A percentile compares a stretch with the other conserved stretches of the same genome.
These are phyloP conservation scores for Cuniculus paca DNA, from an alignment of 2,797 vertebrate genomes.

Conservation along the genomic window DNA sequence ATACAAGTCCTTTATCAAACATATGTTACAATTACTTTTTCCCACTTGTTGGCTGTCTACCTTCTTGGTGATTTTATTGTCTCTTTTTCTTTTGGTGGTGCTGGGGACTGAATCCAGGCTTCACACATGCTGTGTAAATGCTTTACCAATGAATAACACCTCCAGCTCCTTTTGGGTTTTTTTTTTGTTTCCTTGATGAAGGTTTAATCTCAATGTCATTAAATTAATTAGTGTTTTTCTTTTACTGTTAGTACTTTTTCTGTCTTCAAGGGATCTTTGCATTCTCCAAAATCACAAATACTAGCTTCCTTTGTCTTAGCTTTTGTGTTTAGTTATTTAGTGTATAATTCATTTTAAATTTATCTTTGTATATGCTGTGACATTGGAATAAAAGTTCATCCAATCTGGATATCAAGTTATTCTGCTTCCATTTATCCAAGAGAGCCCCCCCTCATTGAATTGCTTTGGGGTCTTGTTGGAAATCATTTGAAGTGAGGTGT, in stretches of 20 bases:
- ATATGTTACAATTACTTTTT: conserved; percentile 26
- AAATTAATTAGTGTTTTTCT: conserved; percentile 43
- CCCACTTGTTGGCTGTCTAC: background rate
- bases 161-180: background rate
- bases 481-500: background rate
- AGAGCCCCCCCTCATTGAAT: background rate
- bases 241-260: background rate
- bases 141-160: background rate
- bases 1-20: background rate
- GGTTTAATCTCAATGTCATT: background rate
- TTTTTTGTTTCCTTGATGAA: conserved; percentile 30
- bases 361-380: background rate
- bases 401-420: background rate
- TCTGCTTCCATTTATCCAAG: background rate
- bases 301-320: conserved; percentile 3
- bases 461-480: background rate
- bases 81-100: background rate
- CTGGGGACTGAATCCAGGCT: background rate
- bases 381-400: background rate
- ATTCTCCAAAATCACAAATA: background rate
- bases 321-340: conserved; percentile 31
- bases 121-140: background rate
- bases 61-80: background rate
- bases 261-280: background rate
- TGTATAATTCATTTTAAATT: conserved; percentile 50